Evolutionary conservation across 2,113 vertebrate genomes (phyloP).

Genomic region (Silurus meridionalis): DNA sequence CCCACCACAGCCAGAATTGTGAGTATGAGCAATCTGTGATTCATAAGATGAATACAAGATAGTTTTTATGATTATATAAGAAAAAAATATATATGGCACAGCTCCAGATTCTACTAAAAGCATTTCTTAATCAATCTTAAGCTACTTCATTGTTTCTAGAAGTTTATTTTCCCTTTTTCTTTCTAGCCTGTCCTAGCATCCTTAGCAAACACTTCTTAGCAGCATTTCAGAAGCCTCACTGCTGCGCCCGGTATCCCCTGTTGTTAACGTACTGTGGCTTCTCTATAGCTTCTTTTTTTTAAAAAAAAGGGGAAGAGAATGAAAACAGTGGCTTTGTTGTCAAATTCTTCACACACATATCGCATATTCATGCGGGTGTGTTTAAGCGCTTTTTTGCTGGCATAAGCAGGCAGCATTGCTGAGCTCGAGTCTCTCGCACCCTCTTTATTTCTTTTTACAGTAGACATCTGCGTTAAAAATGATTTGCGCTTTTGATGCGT

Average conservation of each 20-base stretch:
- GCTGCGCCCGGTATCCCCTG: slow-evolving; percentile 43
- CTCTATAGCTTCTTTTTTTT: slow-evolving; percentile 33
- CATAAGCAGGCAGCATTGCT: slow-evolving; percentile 72
- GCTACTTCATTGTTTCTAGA: slow-evolving; percentile 5
- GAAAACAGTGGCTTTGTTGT: slow-evolving; percentile 73
- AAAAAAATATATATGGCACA: too few species aligned
- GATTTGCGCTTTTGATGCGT: slow-evolving; percentile 61
- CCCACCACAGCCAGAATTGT: background rate
- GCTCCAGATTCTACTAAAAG: background rate
- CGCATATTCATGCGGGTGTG: slow-evolving; percentile 72
- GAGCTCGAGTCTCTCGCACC: slow-evolving; percentile 49
- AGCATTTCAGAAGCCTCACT: slow-evolving; percentile 30
- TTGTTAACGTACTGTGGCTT: slow-evolving; percentile 37
- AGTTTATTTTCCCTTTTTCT: background rate
- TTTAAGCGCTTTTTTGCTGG: slow-evolving; percentile 77
- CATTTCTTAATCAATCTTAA: background rate
- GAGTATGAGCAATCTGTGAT: background rate
- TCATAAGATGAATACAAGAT: background rate
- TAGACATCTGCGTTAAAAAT: slow-evolving; percentile 38
- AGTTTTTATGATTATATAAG: background rate
- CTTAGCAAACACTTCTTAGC: slow-evolving; percentile 29
- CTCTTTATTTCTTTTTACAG: slow-evolving; percentile 42
- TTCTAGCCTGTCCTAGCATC: slow-evolving; percentile 2
- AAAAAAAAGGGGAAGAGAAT: slow-evolving; percentile 11
- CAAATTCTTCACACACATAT: slow-evolving; percentile 66